Evolutionary conservation across 2,888 invertebrate species (phyloP).

Genomic region (Apotomis betuletana): DNA sequence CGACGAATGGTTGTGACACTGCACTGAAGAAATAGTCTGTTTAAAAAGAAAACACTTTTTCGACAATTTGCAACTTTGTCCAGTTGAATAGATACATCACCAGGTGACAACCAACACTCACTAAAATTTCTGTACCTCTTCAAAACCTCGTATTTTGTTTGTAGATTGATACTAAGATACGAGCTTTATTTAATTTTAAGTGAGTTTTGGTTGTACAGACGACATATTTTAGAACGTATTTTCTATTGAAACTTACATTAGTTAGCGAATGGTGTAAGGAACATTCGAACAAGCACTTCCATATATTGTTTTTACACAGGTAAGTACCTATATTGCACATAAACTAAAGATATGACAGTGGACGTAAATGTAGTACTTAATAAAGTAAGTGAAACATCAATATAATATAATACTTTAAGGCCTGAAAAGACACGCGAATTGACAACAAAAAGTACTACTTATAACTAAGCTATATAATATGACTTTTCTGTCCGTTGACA

Average conservation of each 20-base stretch:
- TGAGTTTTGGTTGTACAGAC: too few species aligned
- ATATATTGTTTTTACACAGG: background rate
- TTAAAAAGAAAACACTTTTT: too few species aligned
- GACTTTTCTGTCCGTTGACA: conserved; percentile 38
- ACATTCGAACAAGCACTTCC: background rate
- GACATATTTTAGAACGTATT: too few species aligned
- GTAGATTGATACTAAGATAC: too few species aligned
- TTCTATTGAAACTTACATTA: background rate
- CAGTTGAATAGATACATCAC: too few species aligned
- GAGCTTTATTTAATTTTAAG: too few species aligned
- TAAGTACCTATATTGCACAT: conserved; percentile 27
- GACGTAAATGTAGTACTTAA: conserved; percentile 17
- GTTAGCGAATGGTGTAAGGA: background rate
- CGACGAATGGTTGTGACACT: background rate
- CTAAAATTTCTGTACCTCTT: too few species aligned
- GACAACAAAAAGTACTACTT: conserved; percentile 40
- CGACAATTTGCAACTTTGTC: too few species aligned
- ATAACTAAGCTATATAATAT: conserved; percentile 36
- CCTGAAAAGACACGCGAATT: conserved; percentile 28
- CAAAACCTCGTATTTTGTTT: too few species aligned
- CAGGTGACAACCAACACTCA: too few species aligned
- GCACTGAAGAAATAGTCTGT: background rate
- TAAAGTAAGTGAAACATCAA: conserved; percentile 29
- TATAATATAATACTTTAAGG: conserved; percentile 39
- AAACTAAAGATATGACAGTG: conserved; percentile 20